Percentiles rank a stretch among this genome's conserved stretches.
These are phyloP conservation scores for Indri indri DNA, from an alignment of 2,113 vertebrate genomes.

Conservation along the genomic window DNA sequence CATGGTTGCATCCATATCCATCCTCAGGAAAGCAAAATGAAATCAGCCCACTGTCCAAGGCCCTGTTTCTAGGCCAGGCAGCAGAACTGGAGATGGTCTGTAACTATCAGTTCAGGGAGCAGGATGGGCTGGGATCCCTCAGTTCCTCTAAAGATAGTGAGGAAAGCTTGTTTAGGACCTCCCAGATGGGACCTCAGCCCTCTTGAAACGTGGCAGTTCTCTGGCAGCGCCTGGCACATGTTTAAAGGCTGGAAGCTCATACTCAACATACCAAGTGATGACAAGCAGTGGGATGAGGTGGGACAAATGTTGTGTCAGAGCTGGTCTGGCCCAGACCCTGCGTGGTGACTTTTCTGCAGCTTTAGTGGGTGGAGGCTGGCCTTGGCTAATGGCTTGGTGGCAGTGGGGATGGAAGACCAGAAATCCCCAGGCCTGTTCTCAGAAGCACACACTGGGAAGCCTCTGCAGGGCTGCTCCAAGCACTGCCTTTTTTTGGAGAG, in stretches of 20 bases:
- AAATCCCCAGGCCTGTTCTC: neutral
- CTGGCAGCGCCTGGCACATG: fast-evolving
- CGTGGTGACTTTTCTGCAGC: neutral
- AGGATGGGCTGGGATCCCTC: neutral
- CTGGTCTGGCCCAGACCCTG: neutral
- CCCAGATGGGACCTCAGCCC: neutral
- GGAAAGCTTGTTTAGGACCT: neutral
- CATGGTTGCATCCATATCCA: neutral
- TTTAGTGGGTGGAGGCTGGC: neutral
- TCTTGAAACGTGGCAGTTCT: neutral
- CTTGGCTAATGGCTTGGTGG: neutral
- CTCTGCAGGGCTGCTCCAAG: neutral
- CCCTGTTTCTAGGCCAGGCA: neutral
- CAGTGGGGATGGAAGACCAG: neutral
- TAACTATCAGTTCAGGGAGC: fast-evolving
- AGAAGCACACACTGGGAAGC: neutral
- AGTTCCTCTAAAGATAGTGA: neutral
- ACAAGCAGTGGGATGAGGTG: neutral
- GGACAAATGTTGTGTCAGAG: neutral
- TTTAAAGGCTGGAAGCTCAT: neutral
- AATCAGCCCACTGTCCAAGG: neutral
- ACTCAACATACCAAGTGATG: too few species aligned
- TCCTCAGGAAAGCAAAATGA: neutral
- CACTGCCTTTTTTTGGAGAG: neutral
- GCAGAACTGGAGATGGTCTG: neutral